Base-by-base conservation (phyloP, 2,113 vertebrate species). In the Spheniscus mendiculus region DNA sequence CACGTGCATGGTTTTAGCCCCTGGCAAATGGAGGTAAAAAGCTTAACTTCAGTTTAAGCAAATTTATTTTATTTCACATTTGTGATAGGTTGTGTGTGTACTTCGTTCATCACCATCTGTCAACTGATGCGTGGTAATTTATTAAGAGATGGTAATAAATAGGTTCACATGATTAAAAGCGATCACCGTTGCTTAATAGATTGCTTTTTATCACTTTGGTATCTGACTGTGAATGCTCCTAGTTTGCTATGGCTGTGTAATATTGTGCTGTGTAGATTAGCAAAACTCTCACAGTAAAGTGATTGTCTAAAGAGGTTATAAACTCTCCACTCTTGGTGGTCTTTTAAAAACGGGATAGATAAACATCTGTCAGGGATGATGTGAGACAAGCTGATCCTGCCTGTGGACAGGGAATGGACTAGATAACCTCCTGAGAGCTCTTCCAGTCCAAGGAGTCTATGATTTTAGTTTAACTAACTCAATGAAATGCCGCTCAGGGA, bases 361-460 rank as follows among this genome's bases (percentile, higher is more conserved):
- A 89, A 96, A 92, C 83, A 96, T 96, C 89, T 96, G 83, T 70
- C 50, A 91, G 77, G 45, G 63, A 83, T 88, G 86, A 81, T 2
- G 42, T 81, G 89, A 92, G 38, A 66, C 15, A 45, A 92, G 22
- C 29, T 78, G 83, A 83, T 89, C 32, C 53, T 90, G 66, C 36
- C 50, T 87, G 22, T 65, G 80, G 32, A 58, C 29, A 42, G 62
- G 19, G 91, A 92, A 86, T 56, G 34, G 27, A 69, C 27, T 62
- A 58, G 49, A n/a, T 77, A 83, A 74, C n/a, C 91, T 66, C 83
- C 18, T 86, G 89, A 94, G 89, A 87, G 27, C 13, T 69, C 55
- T 93, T 90, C 50, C 50, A 86, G 67, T 81, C 59, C 91, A 58
- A 62, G 40, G 34, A 90, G 32, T 65, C 52, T 25, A 27, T 79